phyloP scores from a whole-genome alignment of 2,797 vertebrate genomes.

The Myripristis jacobus region DNA sequence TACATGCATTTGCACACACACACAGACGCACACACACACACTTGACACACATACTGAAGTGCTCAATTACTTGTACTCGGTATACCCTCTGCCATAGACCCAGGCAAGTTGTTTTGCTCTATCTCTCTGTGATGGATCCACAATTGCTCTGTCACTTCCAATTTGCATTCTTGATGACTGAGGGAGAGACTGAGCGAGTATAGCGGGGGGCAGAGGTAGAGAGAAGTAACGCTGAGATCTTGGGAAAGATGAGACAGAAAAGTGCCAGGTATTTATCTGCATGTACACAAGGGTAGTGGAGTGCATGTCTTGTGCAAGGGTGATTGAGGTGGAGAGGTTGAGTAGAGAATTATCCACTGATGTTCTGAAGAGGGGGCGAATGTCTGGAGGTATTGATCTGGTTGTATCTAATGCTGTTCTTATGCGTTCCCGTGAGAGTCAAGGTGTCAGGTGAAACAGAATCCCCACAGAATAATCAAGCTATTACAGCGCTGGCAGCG shows the following conservation, averaged over 20 bases:
- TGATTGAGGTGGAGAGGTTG: constrained; percentile 55
- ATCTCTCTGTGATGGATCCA: constrained; percentile 66
- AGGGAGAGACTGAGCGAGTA: constrained; percentile 18
- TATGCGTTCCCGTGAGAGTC: constrained; percentile 33
- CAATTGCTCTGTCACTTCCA: constrained; percentile 76
- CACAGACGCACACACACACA: constrained; percentile 36
- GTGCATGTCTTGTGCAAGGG: constrained; percentile 45
- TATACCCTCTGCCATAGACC: constrained; percentile 42
- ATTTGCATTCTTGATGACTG: constrained; percentile 73
- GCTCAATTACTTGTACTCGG: constrained; percentile 49
- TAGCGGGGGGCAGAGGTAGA: constrained; percentile 24
- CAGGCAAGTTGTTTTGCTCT: constrained; percentile 48
- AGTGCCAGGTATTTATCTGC: constrained; percentile 12
- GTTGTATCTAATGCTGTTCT: constrained; percentile 66
- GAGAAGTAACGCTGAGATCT: constrained; percentile 48
- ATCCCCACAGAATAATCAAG: constrained; percentile 52
- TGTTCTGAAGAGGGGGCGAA: constrained; percentile 47
- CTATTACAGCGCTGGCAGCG: constrained; percentile 37
- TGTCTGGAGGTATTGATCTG: constrained; percentile 68
- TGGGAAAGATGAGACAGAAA: constrained; percentile 30
- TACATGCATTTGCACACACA: background rate
- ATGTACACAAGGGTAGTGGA: background rate
- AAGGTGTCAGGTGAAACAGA: constrained; percentile 64
- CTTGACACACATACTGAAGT: constrained; percentile 25
- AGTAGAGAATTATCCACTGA: constrained; percentile 66